A percentile compares a stretch with the other conserved stretches of the same genome.
phyloP scores from a whole-genome alignment of 2,888 invertebrate genomes.

The Belgica antarctica region DNA sequence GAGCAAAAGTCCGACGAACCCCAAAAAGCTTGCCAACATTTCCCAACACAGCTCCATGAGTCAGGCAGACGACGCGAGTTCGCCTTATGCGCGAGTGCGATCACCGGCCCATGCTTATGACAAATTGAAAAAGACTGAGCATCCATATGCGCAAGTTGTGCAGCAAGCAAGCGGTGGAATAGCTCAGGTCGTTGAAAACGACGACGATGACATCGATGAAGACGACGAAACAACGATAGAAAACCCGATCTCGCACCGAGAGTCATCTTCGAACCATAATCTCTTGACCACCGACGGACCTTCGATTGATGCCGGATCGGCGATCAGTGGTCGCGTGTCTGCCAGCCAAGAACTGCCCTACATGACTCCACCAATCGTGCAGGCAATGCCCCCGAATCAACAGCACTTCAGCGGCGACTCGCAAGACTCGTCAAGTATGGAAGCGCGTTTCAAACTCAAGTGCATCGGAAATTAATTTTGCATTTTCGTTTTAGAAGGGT shows the following conservation, averaged over 20 bases:
- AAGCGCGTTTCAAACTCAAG: neutral
- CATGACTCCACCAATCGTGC: slow-evolving; percentile 76
- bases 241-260: slow-evolving; percentile 49
- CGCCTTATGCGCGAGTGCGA: slow-evolving; percentile 66
- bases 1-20: slow-evolving; percentile 52
- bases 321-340: slow-evolving; percentile 79
- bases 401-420: slow-evolving; percentile 87
- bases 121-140: slow-evolving; percentile 53
- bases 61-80: slow-evolving; percentile 60
- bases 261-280: slow-evolving; percentile 46
- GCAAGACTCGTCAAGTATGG: slow-evolving; percentile 79
- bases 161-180: slow-evolving; percentile 49
- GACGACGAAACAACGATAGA: slow-evolving; percentile 36
- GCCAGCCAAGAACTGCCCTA: slow-evolving; percentile 86
- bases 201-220: slow-evolving; percentile 31
- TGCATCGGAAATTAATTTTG: slow-evolving; percentile 26
- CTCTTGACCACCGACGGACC: slow-evolving; percentile 51
- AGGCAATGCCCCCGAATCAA: slow-evolving; percentile 49
- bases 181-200: slow-evolving; percentile 37
- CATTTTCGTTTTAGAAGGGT: slow-evolving; percentile 66
- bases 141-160: slow-evolving; percentile 55
- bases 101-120: slow-evolving; percentile 67
- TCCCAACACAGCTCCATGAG: slow-evolving; percentile 63
- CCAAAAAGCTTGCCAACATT: slow-evolving; percentile 57
- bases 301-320: slow-evolving; percentile 81